Evolutionary conservation across 2,888 invertebrate species (phyloP).

Genomic region (Drosophila sordidula): DNA sequence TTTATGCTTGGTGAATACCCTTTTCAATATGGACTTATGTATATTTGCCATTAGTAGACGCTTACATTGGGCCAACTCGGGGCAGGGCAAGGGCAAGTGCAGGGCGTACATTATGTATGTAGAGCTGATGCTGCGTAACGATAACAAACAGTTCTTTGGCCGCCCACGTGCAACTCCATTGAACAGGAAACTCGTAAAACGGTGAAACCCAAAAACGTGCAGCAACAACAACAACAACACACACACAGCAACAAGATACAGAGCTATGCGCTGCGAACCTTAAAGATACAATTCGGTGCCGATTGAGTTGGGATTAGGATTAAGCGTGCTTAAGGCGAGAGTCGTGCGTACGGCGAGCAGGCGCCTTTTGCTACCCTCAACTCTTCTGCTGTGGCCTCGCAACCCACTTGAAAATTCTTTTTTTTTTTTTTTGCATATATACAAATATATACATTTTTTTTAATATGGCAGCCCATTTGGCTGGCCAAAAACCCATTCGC

Average conservation of each 20-base stretch:
- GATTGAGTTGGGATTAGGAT: constrained; percentile 40
- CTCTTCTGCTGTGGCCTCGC: neutral
- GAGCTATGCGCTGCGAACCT: constrained; percentile 26
- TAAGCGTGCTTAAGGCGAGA: constrained; percentile 38
- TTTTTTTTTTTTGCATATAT: constrained; percentile 25
- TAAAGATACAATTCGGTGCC: constrained; percentile 54
- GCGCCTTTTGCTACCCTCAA: constrained; percentile 16
- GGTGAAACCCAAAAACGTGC: constrained; percentile 26
- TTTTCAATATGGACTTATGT: constrained; percentile 31
- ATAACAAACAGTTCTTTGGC: constrained; percentile 57
- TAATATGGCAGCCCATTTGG: constrained; percentile 35
- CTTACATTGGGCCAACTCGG: constrained; percentile 16
- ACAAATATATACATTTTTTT: constrained; percentile 19
- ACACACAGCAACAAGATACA: constrained; percentile 3
- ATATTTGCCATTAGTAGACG: constrained; percentile 43
- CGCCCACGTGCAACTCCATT: constrained; percentile 72
- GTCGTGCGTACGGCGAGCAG: constrained; percentile 17
- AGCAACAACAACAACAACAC: constrained; percentile 15
- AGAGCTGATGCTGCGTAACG: constrained; percentile 56
- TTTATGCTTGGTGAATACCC: constrained; percentile 18
- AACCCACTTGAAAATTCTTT: constrained; percentile 52
- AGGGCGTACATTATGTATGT: constrained; percentile 52
- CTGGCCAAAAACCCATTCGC: constrained; percentile 1
- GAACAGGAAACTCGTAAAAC: constrained; percentile 77
- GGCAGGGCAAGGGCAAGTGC: constrained; percentile 8